A percentile compares a stretch with the other conserved stretches of the same genome.
phyloP scores from a whole-genome alignment of 2,888 invertebrate genomes.

The Atethmia centrago region DNA sequence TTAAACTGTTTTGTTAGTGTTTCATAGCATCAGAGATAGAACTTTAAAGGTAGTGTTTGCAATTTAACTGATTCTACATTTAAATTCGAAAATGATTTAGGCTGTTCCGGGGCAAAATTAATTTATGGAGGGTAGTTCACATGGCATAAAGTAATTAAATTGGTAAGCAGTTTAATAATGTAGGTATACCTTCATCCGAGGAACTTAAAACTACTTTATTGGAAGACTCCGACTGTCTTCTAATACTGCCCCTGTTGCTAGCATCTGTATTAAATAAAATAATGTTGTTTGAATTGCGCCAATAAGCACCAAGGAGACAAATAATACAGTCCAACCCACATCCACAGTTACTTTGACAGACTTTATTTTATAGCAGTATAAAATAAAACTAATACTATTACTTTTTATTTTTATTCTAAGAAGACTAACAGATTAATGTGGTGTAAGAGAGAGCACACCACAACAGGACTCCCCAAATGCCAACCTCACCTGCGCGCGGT shows the following conservation, averaged over 20 bases:
- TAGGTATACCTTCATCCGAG: slow-evolving; percentile 77
- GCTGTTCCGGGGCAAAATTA: background rate
- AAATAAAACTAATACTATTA: no score
- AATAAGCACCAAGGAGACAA: background rate
- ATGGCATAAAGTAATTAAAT: background rate
- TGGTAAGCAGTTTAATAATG: background rate
- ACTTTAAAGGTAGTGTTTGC: background rate
- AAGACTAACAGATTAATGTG: background rate
- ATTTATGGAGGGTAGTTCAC: background rate
- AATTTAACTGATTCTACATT: background rate
- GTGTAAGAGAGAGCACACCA: no score
- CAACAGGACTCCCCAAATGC: no score
- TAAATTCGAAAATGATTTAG: background rate
- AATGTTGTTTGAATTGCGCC: background rate
- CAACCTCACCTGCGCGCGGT: no score
- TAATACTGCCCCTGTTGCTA: slow-evolving; percentile 72
- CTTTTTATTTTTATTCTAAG: background rate
- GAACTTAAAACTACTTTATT: slow-evolving; percentile 78
- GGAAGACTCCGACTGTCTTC: slow-evolving; percentile 70
- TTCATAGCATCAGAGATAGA: background rate
- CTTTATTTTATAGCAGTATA: background rate
- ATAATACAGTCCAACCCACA: background rate
- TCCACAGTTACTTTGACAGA: background rate
- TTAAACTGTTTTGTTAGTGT: background rate
- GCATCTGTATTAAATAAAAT: slow-evolving; percentile 70